phyloP scores from a whole-genome alignment of 2,113 vertebrate species.

The Ifrita kowaldi region DNA sequence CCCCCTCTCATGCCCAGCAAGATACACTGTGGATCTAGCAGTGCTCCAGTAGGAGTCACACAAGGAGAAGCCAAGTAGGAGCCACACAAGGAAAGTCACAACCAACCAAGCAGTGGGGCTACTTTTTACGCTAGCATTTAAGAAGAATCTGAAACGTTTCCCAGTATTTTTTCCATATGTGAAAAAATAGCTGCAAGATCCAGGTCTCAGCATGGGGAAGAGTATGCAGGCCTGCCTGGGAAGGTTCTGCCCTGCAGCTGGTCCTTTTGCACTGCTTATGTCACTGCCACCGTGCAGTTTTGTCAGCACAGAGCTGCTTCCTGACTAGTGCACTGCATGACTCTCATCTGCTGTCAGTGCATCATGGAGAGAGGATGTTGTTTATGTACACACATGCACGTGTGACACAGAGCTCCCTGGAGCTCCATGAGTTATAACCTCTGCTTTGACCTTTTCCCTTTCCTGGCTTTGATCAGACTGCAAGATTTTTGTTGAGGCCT shows the following conservation, averaged over 20 bases:
- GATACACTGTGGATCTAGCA: rapidly evolving
- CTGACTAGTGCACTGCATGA: background rate
- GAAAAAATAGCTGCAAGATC: background rate
- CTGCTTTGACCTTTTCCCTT: background rate
- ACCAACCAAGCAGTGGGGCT: background rate
- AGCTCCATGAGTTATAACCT: background rate
- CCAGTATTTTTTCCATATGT: background rate
- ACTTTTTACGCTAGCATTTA: background rate
- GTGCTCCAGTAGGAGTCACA: background rate
- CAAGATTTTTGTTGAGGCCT: background rate
- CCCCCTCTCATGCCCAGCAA: background rate
- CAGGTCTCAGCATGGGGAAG: background rate
- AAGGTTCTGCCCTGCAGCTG: background rate
- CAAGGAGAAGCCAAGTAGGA: background rate
- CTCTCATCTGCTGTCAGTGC: background rate
- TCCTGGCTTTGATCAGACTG: background rate
- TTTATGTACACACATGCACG: background rate
- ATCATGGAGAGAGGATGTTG: background rate
- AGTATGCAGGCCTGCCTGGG: background rate
- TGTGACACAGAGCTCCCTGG: background rate
- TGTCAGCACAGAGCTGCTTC: background rate
- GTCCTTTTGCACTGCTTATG: background rate
- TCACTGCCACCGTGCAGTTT: background rate
- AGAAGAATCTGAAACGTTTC: background rate
- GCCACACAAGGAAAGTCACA: background rate